phyloP scores from a whole-genome alignment of 2,888 invertebrate genomes.

The Sinodicranocentrus sp. region DNA sequence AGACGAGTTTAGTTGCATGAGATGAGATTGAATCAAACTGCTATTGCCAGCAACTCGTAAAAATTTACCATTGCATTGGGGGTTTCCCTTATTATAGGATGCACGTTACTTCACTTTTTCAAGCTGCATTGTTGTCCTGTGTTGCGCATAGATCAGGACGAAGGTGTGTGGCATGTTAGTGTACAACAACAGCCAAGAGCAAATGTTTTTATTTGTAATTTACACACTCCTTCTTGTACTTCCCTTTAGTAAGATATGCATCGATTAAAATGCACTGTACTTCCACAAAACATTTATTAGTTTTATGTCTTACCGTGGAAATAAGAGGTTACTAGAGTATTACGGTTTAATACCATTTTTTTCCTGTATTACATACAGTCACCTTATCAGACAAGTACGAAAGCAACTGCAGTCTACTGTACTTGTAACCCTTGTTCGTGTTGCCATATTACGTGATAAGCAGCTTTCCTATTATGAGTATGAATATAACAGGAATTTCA shows the following conservation, averaged over 20 bases:
- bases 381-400: slow-evolving; percentile 24
- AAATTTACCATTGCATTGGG: slow-evolving; percentile 58
- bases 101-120: slow-evolving; percentile 6
- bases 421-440: no score
- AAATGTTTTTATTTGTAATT: slow-evolving; percentile 45
- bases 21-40: slow-evolving; percentile 34
- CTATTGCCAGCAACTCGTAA: slow-evolving; percentile 38
- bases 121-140: slow-evolving; percentile 37
- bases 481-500: slow-evolving; percentile 28
- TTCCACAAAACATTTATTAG: neutral
- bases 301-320: no score
- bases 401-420: no score
- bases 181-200: slow-evolving; percentile 39
- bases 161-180: slow-evolving; percentile 31
- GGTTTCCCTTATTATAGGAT: slow-evolving; percentile 29
- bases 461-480: slow-evolving; percentile 15
- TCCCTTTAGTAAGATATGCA: neutral
- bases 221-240: slow-evolving; percentile 12
- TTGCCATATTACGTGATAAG: slow-evolving; percentile 37
- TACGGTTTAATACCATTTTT: slow-evolving; percentile 44
- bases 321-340: slow-evolving; percentile 40
- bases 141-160: neutral
- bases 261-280: neutral
- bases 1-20: slow-evolving; percentile 35
- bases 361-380: slow-evolving; percentile 20